Evolutionary conservation across 2,797 vertebrate genomes (phyloP), one percentile per base, ranked within the genome.

Genomic region (Kryptolebias ocellatus): DNA sequence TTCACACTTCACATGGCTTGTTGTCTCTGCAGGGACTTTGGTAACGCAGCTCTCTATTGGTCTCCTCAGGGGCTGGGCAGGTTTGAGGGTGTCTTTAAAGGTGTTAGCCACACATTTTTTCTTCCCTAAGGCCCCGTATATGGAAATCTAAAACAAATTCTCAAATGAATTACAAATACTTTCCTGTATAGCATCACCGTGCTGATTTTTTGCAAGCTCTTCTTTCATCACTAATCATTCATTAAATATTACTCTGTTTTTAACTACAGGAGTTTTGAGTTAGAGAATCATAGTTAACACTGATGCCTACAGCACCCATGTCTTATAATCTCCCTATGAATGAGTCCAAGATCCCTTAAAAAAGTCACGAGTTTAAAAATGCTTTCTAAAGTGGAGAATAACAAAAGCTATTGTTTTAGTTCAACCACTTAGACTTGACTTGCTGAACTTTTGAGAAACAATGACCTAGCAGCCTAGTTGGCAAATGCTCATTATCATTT

Each of bases 1-100:
- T 91, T 92, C 86, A 87, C 89, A 92, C 87, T 85, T 91, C 84
- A 83, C 85, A 85, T 80, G 84, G 87, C 80, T 91, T 89, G 89
- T 91, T 90, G 89, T 90, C 86, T 85, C 86, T 81, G 79, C 71
- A 54, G 87, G 80, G 85, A 86, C 90, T 90, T 85, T 80, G 88
- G 85, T 86, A 90, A 86, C 83, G 72, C 72, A 53, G 72, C 47
- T 88, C 80, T 85, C 80, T 70, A 74, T 80, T 80, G 86, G 78
- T 67, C 69, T 79, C 80, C 72, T 87, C 79, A 52, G 81, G 82
- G 88, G 79, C 70, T 72, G 78, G 74, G 80, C 81, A 60, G 46
- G 79, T 84, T 80, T 79, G 77, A 79, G 78, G 83, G 67, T 77
- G 85, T 87, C 83, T 87, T 88, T 89, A 75, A 72, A 86, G 79